Base-by-base conservation (phyloP, 2,797 vertebrate species). In the Xenopus petersii region DNA sequence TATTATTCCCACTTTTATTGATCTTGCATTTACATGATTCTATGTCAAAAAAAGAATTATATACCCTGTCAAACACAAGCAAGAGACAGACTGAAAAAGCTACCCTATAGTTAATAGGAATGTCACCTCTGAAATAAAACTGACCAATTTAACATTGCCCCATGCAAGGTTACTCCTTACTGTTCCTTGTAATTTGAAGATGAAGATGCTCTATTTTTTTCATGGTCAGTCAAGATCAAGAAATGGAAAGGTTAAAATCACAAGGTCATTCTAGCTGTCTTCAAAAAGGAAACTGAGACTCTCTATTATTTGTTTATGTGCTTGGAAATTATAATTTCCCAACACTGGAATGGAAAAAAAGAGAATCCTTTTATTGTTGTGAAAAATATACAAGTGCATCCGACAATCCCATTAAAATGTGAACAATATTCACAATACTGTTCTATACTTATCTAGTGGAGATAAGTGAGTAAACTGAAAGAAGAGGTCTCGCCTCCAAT, bases 11-110 rank as follows among this genome's bases (percentile, higher is more conserved):
- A 42, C 6, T 42, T 42, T 6, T 9, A 42, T 42, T 42, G 36
- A 6, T 42, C 36, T 42, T 42, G 12, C 36, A 42, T 42, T 42
- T 6, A 42, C 8, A 42, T 42, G 4, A 4, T 42, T 60, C 4
- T 17, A 60, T 26, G 58, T 12, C 58, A 60, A 4, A 2, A 24
- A 89, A 90, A 91, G 94, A 93, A 24, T 42, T 6, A 94, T 56
- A 64, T 93, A 93, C 89, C 91, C 89, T 93, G 92, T 92, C 89
- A 94, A 90, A 90, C 91, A 91, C 92, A 90, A 89, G 85, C 94
- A 91, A 90, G 89, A 89, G 83, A 88, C 56, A 92, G 90, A 93
- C 93, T 94, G 94, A 89, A 93, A 90, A 90, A 91, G 91, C 72
- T 79, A 90, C 58, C 17, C 58, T 60, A 65, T 60, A 24, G 89